Conservation (phyloP, 2,797 vertebrate genomes). For the Channallabes apus region DNA sequence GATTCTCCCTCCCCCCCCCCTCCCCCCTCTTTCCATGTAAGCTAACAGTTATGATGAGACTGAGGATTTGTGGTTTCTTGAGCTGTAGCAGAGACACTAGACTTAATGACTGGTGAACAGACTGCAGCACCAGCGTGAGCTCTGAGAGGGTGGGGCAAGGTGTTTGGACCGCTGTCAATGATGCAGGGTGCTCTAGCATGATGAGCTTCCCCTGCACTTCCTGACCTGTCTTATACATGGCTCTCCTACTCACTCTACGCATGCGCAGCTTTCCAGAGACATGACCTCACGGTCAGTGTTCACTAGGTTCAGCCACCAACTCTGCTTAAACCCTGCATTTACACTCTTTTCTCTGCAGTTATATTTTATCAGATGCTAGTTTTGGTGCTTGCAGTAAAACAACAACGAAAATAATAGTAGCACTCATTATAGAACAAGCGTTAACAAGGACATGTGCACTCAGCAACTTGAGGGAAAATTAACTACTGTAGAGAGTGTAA, state of each 20-base stretch:
- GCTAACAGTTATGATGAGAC: conserved; percentile 30
- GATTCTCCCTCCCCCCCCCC: background rate
- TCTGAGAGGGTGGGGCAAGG: conserved; percentile 22
- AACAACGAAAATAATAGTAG: conserved; percentile 9
- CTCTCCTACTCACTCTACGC: conserved; percentile 59
- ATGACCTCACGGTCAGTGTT: conserved; percentile 2
- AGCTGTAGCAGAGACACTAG: conserved; percentile 69
- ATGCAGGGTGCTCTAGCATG: conserved; percentile 31
- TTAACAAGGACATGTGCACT: conserved; percentile 17
- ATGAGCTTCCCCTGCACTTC: conserved; percentile 20
- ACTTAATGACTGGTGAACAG: conserved; percentile 67
- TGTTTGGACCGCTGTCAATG: conserved; percentile 32
- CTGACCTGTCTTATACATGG: conserved; percentile 54
- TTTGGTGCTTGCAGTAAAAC: conserved; percentile 52
- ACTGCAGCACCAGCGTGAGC: conserved; percentile 43
- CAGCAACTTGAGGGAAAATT: conserved; percentile 23
- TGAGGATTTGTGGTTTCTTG: conserved; percentile 74
- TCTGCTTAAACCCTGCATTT: conserved; percentile 41
- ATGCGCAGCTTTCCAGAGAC: conserved; percentile 50
- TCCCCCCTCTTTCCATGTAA: conserved; percentile 6
- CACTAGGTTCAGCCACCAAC: conserved; percentile 28
- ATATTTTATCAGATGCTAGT: conserved; percentile 74
- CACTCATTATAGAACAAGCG: conserved; percentile 35
- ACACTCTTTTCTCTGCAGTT: conserved; percentile 26
- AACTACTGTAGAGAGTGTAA: conserved; percentile 40